phyloP scores from a whole-genome alignment of 1,140 invertebrate genomes.

The Liolophura sinensis region DNA sequence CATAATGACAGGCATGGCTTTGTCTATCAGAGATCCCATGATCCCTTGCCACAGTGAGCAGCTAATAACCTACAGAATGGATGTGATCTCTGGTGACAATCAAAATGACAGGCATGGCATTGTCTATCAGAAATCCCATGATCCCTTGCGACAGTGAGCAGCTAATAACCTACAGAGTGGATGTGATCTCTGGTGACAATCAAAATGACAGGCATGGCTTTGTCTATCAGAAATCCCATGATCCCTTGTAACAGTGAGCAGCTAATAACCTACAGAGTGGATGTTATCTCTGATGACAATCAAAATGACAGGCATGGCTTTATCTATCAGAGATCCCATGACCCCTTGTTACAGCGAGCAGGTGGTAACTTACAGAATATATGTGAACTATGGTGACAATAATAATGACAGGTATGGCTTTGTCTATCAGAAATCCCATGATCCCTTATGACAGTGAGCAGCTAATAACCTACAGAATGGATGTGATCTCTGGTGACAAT shows the following conservation, averaged over 20 bases:
- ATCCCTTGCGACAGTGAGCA: no score
- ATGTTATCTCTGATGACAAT: constrained; percentile 95
- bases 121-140: constrained; percentile 83
- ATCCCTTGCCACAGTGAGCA: no score
- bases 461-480: constrained; percentile 68
- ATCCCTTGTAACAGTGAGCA: no score
- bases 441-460: no score
- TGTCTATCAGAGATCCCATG: constrained; percentile 72
- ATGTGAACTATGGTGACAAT: constrained; percentile 95
- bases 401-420: constrained; percentile 98
- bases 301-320: constrained; percentile 98
- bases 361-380: constrained; percentile 68
- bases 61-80: constrained; percentile 67
- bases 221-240: constrained; percentile 96
- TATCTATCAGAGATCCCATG: constrained; percentile 96
- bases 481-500: constrained; percentile 95
- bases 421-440: constrained; percentile 93
- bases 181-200: constrained; percentile 95
- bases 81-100: constrained; percentile 93
- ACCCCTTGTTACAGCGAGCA: no score
- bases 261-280: constrained; percentile 68
- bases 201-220: constrained; percentile 98
- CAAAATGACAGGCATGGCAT: constrained; percentile 96
- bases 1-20: constrained; percentile 98
- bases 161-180: constrained; percentile 68